phyloP scores from a whole-genome alignment of 2,797 vertebrate species.

The Oryzias dopingdopingensis region DNA sequence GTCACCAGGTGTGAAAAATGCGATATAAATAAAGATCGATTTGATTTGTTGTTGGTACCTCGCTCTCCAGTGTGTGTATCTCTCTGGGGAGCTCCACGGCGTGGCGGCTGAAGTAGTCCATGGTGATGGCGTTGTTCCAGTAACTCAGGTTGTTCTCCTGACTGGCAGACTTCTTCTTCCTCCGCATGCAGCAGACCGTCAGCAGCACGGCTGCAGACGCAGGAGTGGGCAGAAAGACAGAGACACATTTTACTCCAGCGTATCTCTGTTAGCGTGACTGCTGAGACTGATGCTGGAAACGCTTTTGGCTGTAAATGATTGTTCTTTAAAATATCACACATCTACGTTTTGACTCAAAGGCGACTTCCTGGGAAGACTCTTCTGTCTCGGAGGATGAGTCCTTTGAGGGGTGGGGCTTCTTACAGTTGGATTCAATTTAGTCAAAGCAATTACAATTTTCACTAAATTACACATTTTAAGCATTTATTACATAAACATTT shows the following conservation, averaged over 20 bases:
- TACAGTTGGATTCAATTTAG: too few species aligned
- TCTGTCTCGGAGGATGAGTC: too few species aligned
- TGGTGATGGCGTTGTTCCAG: conserved; percentile 99
- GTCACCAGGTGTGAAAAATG: too few species aligned
- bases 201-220: conserved; percentile 85
- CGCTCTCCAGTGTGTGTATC: conserved; percentile 94
- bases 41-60: conserved; percentile 77
- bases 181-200: conserved; percentile 96
- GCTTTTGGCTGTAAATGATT: too few species aligned
- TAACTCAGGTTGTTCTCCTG: conserved; percentile 99
- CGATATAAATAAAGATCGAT: conserved; percentile 5
- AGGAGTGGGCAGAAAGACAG: conserved; percentile 4
- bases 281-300: background rate
- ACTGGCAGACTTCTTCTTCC: conserved; percentile 93
- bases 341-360: too few species aligned
- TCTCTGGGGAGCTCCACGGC: conserved; percentile 95
- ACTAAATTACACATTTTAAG: too few species aligned
- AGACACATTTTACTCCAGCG: conserved; percentile 2
- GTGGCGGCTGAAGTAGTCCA: conserved; percentile 98
- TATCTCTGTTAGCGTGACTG: conserved; percentile 4
- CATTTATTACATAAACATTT: too few species aligned
- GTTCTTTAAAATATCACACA: too few species aligned
- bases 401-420: too few species aligned
- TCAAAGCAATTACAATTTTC: too few species aligned
- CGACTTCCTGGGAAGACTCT: too few species aligned